Percentiles rank a stretch among this genome's conserved stretches.
Conservation (phyloP, 64 coral and sea anemone genomes). For the Dendronephthya gigantea region DNA sequence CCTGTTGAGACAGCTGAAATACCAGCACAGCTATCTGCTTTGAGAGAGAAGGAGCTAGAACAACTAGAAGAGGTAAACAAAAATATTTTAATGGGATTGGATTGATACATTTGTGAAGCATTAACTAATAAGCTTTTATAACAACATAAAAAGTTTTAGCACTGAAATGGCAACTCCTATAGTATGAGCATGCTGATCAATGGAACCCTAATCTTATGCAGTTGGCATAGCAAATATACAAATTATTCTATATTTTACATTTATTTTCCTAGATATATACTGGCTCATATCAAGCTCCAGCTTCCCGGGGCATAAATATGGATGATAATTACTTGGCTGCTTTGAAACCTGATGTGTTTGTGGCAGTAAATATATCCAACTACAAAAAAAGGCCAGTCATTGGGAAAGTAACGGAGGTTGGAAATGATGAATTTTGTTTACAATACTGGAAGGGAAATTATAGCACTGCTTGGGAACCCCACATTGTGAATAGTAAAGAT, state of each 20-base stretch:
- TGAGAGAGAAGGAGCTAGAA: background rate
- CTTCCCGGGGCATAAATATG: background rate
- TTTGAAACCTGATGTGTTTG: background rate
- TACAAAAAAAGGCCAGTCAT: constrained; percentile 20
- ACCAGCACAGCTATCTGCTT: background rate
- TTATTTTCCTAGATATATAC: background rate
- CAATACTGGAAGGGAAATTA: constrained; percentile 28
- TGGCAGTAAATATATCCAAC: background rate
- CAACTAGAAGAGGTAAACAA: background rate
- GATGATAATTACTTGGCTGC: background rate
- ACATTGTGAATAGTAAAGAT: background rate
- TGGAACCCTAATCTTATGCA: background rate
- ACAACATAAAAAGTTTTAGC: background rate
- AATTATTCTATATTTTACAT: background rate
- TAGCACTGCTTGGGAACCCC: constrained; percentile 17
- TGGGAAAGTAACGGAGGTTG: too few relatives aligned
- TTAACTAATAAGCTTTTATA: too few relatives aligned
- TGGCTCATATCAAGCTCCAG: background rate
- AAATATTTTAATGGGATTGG: background rate
- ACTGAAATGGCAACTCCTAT: background rate
- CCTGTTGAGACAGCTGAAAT: background rate
- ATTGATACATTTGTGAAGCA: too few relatives aligned
- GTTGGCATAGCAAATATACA: background rate
- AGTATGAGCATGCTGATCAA: background rate
- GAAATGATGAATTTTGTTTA: too few relatives aligned